Evolutionary conservation across 2,113 vertebrate genomes (phyloP).

Genomic region (Pygoscelis adeliae): DNA sequence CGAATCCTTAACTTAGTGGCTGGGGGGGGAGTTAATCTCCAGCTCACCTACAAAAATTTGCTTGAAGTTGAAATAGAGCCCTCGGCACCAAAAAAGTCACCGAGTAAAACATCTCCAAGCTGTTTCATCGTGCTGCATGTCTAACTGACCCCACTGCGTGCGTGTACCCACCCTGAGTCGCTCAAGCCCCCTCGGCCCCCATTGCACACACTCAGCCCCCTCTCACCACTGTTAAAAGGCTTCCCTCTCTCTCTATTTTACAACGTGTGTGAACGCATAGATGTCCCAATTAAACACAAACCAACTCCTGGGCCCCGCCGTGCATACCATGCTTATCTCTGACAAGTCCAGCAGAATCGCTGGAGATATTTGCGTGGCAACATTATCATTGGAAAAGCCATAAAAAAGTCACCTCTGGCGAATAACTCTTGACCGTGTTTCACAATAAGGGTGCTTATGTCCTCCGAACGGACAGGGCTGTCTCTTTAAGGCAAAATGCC

Average conservation of each 20-base stretch:
- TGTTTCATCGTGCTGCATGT: not conserved
- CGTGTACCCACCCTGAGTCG: rapidly evolving
- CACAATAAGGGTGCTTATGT: conserved; percentile 26
- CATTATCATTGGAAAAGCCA: conserved; percentile 28
- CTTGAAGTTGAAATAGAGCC: not conserved
- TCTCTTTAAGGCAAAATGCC: conserved; percentile 35
- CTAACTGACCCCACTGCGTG: rapidly evolving
- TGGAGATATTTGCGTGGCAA: conserved; percentile 25
- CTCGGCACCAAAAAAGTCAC: not conserved
- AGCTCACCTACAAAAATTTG: not conserved
- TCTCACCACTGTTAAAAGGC: not conserved
- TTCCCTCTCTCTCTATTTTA: not conserved
- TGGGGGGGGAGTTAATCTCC: not conserved
- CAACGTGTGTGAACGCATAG: rapidly evolving
- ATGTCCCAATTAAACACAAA: conserved; percentile 8
- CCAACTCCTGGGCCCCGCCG: not conserved
- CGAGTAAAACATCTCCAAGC: not conserved
- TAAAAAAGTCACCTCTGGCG: conserved; percentile 63
- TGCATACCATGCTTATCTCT: conserved; percentile 50
- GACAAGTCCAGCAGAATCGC: not conserved
- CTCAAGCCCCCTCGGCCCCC: not conserved
- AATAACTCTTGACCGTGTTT: conserved; percentile 48
- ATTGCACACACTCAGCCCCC: not conserved
- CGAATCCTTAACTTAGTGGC: not conserved
- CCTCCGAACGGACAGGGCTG: not conserved